Percentiles rank a stretch among this genome's conserved stretches.
These are phyloP conservation scores for Acanthoscelides obtectus DNA, from an alignment of 2,888 invertebrate genomes.

Conservation along the genomic window DNA sequence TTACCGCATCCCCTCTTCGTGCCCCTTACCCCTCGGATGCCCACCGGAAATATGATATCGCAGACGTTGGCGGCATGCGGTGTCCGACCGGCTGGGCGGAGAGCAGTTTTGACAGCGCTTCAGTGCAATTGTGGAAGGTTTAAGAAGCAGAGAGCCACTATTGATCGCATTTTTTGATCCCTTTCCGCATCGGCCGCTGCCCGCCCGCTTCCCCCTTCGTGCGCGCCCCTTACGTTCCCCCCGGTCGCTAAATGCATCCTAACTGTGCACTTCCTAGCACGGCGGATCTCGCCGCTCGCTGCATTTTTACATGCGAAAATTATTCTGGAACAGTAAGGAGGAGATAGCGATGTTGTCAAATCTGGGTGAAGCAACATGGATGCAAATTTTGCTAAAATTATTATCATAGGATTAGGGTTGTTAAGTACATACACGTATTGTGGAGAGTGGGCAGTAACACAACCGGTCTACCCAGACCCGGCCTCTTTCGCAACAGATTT, in stretches of 20 bases:
- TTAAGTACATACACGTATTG: no score
- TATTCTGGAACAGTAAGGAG: conserved; percentile 23
- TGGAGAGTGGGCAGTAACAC: no score
- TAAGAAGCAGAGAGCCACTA: conserved; percentile 48
- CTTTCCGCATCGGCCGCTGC: conserved; percentile 39
- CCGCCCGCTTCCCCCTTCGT: conserved; percentile 24
- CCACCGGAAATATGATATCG: background rate
- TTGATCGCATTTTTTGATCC: conserved; percentile 52
- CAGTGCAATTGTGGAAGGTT: conserved; percentile 48
- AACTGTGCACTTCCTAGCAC: conserved; percentile 33
- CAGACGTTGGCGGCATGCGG: conserved; percentile 5
- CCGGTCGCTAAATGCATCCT: conserved; percentile 38
- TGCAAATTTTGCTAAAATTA: background rate
- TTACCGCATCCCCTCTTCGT: background rate
- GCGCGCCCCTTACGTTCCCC: conserved; percentile 22
- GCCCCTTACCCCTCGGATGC: background rate
- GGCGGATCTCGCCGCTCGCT: conserved; percentile 9
- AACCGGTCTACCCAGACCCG: no score
- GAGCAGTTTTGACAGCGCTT: conserved; percentile 48
- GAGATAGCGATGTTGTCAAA: conserved; percentile 16
- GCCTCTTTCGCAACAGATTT: no score
- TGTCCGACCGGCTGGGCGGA: conserved; percentile 20
- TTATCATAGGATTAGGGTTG: no score
- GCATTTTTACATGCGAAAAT: conserved; percentile 36
- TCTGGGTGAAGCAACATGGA: background rate